Base-by-base conservation (phyloP, 2,113 vertebrate genomes). In the Hypanus sabinus region DNA sequence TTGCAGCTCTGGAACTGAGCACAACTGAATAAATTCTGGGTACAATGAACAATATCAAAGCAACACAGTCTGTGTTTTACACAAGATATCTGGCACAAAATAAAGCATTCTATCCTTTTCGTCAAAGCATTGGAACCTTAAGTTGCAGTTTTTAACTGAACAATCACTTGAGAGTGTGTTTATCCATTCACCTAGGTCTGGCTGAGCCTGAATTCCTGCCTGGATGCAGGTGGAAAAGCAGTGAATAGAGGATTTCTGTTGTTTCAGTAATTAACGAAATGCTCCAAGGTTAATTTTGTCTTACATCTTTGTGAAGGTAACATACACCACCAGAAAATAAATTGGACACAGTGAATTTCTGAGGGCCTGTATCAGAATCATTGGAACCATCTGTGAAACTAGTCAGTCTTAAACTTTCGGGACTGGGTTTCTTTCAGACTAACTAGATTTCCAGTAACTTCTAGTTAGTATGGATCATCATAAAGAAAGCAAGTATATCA, bases 21-120 rank as follows among this genome's bases (percentile, higher is more conserved):
- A 57, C 11, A 14, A 62, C n/a, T 62, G 57, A 88, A 16, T 27
- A 65, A 27, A 65, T 33, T 65, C 60, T 88, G n/a, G 85, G 60
- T 88, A 65, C 85, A 88, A 65, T 65, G 27, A 90, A 65, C 30
- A 90, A 62, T 65, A 90, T 65, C 85, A 90, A 90, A 90, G 85
- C 85, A 90, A 6, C 6, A 33, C 33, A 88, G 65, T 88, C 57
- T 88, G 27, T 79, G n/a, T 65, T 10, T 62, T 65, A 30, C 62
- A 62, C 33, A 33, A 5, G 55, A n/a, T 33, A 65, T 62, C 14
- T 88, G 85, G 57, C 85, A 88, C 60, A 88, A 88, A 88, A 30
- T 65, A 65, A 88, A 65, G n/a, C 85, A 65, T 88, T 88, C 60
- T 33, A 5, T 65, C 60, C 33, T 65, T 60, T 65, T 30, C 62